Conservation (phyloP, 1,140 invertebrate genomes). For the Ericerus pela region DNA sequence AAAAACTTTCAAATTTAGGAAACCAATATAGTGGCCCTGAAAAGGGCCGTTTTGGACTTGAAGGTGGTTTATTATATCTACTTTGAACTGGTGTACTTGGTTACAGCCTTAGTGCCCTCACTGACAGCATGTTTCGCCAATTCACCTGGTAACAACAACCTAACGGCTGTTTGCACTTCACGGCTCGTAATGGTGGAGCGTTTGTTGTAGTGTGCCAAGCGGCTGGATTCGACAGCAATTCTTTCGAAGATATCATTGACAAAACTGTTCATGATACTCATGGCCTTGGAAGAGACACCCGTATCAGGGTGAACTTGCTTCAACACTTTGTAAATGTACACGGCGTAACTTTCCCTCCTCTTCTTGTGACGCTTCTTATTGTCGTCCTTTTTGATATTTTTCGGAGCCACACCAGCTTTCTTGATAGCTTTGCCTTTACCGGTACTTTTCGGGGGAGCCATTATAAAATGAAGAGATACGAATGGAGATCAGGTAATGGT, state of each 20-base stretch:
- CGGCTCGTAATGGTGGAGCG: slow-evolving; percentile 37
- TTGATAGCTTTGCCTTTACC: slow-evolving; percentile 34
- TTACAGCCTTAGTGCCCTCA: slow-evolving; percentile 29
- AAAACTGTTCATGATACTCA: slow-evolving; percentile 47
- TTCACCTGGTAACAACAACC: slow-evolving; percentile 44
- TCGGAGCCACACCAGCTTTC: slow-evolving; percentile 39
- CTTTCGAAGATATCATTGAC: slow-evolving; percentile 44
- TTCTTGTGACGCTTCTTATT: slow-evolving; percentile 37
- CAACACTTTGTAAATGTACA: slow-evolving; percentile 56
- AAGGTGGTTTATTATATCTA: slow-evolving; percentile 40
- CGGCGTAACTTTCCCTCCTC: slow-evolving; percentile 50
- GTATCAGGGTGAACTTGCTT: slow-evolving; percentile 54
- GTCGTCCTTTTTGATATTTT: slow-evolving; percentile 29
- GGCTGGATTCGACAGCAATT: slow-evolving; percentile 37
- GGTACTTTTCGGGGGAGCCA: slow-evolving; percentile 7
- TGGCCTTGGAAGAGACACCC: slow-evolving; percentile 45
- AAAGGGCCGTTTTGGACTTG: slow-evolving; percentile 13
- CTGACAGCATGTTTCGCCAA: slow-evolving; percentile 31
- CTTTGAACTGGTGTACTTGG: slow-evolving; percentile 32
- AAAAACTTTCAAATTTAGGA: too few species aligned
- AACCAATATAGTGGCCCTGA: slow-evolving; percentile 13
- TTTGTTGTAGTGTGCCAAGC: slow-evolving; percentile 39
- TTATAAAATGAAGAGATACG: not conserved
- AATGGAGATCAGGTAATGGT: not conserved
- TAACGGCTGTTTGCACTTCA: slow-evolving; percentile 45